Evolutionary conservation across 2,797 vertebrate species (phyloP).

Genomic region (Neosilurus mollespiculum): DNA sequence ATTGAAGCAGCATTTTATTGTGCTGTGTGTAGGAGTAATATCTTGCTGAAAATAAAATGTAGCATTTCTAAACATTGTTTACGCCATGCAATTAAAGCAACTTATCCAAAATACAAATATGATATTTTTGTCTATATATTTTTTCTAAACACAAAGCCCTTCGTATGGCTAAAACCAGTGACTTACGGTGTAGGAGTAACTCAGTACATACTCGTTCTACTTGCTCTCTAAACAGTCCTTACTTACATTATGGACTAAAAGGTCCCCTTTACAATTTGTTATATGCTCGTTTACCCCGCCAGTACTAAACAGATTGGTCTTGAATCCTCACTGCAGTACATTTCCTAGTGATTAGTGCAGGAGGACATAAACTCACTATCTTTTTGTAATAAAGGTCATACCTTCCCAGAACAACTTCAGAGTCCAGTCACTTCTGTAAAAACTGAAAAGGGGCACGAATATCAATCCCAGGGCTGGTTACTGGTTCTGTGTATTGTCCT

Average conservation of each 20-base stretch:
- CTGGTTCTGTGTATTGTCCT: neutral
- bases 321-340: neutral
- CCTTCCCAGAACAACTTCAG: neutral
- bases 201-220: neutral
- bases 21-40: too few relatives aligned
- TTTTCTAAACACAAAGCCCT: neutral
- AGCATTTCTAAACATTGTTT: neutral
- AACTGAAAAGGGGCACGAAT: neutral
- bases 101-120: neutral
- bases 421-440: neutral
- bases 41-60: neutral
- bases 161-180: neutral
- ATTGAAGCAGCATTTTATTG: neutral
- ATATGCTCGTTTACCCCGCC: neutral
- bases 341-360: neutral
- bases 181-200: neutral
- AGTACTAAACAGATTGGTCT: neutral
- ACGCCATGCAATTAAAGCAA: neutral
- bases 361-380: too few relatives aligned
- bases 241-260: constrained; percentile 4
- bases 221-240: neutral
- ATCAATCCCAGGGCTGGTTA: neutral
- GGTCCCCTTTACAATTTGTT: constrained; percentile 6
- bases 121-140: neutral
- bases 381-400: neutral